phyloP scores from a whole-genome alignment of 2,888 invertebrate species.

The Lepidocyrtinus sp. region DNA sequence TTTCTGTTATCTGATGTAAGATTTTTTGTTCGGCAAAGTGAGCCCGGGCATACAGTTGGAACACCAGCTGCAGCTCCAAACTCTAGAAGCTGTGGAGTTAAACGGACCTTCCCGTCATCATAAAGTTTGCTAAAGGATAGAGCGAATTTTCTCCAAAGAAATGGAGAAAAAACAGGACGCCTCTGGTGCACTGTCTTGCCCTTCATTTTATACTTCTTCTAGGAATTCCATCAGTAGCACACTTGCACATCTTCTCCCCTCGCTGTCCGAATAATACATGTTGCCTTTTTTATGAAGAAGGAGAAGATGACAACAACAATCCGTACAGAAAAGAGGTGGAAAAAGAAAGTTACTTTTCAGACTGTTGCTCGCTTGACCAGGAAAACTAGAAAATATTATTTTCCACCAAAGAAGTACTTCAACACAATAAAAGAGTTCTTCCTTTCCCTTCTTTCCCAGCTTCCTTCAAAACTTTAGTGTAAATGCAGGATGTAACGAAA shows the following conservation, averaged over 20 bases:
- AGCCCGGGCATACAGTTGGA: neutral
- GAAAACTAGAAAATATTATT: constrained; percentile 15
- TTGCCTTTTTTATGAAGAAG: constrained; percentile 39
- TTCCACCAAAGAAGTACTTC: neutral
- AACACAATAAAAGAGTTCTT: too few relatives aligned
- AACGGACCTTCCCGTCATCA: constrained; percentile 58
- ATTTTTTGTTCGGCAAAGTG: constrained; percentile 4
- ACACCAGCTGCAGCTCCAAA: constrained; percentile 48
- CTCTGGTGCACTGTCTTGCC: constrained; percentile 14
- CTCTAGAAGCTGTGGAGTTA: constrained; percentile 46
- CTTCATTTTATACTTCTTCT: constrained; percentile 28
- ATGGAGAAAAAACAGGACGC: constrained; percentile 17
- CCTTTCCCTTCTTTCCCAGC: neutral
- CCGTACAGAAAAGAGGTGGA: constrained; percentile 16
- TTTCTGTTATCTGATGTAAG: constrained; percentile 17
- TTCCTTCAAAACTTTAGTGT: neutral
- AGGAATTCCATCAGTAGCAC: constrained; percentile 17
- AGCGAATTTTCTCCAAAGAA: constrained; percentile 19
- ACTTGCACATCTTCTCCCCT: neutral
- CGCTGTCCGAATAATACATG: constrained; percentile 4
- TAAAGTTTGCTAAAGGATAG: constrained; percentile 41
- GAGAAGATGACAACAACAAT: constrained; percentile 45
- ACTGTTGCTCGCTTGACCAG: constrained; percentile 19
- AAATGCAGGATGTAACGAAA: neutral
- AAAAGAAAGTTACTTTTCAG: constrained; percentile 24